phyloP scores from a whole-genome alignment of 2,113 vertebrate species.

The Corydoras sp. region DNA sequence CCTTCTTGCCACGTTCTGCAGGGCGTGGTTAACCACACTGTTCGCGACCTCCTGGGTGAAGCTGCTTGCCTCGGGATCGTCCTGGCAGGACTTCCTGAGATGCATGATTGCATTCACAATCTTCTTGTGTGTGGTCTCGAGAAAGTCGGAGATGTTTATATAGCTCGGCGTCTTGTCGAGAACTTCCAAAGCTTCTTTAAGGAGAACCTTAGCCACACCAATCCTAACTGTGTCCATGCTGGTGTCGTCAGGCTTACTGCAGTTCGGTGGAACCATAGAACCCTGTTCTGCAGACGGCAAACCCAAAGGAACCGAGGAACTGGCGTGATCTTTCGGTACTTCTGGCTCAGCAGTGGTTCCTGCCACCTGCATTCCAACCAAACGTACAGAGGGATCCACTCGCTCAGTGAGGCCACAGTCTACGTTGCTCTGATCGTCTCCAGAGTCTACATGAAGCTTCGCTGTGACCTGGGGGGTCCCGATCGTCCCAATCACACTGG shows the following conservation, averaged over 20 bases:
- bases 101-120: slow-evolving; percentile 73
- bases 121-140: slow-evolving; percentile 76
- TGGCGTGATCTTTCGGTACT: slow-evolving; percentile 46
- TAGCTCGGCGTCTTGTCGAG: slow-evolving; percentile 73
- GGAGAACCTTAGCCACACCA: slow-evolving; percentile 77
- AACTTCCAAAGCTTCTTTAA: slow-evolving; percentile 75
- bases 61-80: slow-evolving; percentile 69
- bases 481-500: slow-evolving; percentile 87
- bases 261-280: slow-evolving; percentile 68
- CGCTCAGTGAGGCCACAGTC: slow-evolving; percentile 41
- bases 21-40: slow-evolving; percentile 78
- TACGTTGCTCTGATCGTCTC: slow-evolving; percentile 33
- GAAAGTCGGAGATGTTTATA: slow-evolving; percentile 71
- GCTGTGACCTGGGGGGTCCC: slow-evolving; percentile 81
- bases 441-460: slow-evolving; percentile 67
- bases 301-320: slow-evolving; percentile 57
- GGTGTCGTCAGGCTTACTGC: slow-evolving; percentile 67
- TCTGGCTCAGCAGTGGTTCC: slow-evolving; percentile 70
- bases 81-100: slow-evolving; percentile 60
- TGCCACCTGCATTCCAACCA: slow-evolving; percentile 84
- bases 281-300: slow-evolving; percentile 72
- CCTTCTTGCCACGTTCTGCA: slow-evolving; percentile 76
- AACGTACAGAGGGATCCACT: slow-evolving; percentile 75
- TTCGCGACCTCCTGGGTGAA: slow-evolving; percentile 80
- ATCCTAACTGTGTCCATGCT: slow-evolving; percentile 72